Evolutionary conservation across 2,888 invertebrate species (phyloP).

Genomic region (Athalia circularis): DNA sequence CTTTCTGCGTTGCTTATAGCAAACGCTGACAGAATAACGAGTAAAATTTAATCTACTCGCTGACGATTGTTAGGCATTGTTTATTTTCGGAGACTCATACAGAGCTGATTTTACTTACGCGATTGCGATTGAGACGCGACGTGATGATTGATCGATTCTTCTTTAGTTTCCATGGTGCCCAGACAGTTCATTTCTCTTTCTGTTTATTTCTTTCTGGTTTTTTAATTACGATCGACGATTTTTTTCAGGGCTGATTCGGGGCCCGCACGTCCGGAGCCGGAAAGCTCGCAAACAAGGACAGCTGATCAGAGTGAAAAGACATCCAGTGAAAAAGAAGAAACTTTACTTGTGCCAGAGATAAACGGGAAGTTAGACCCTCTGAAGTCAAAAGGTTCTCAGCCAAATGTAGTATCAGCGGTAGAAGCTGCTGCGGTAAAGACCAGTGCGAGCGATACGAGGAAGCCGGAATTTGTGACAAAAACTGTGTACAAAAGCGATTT

Average conservation of each 20-base stretch:
- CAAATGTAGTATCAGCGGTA: no score
- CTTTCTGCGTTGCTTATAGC: neutral
- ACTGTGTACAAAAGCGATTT: constrained; percentile 38
- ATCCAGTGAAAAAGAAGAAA: no score
- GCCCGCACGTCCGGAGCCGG: neutral
- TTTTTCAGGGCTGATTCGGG: constrained; percentile 20
- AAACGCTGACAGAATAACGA: constrained; percentile 12
- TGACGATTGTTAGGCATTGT: neutral
- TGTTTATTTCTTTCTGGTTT: neutral
- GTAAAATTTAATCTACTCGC: constrained; percentile 10
- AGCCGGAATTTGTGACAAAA: constrained; percentile 31
- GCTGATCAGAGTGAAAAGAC: no score
- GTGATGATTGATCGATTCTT: constrained; percentile 10
- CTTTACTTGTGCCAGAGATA: neutral
- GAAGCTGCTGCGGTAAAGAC: no score
- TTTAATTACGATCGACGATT: constrained; percentile 16
- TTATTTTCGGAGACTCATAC: constrained; percentile 1
- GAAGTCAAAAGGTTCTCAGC: no score
- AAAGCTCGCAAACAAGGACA: neutral
- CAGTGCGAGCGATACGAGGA: neutral
- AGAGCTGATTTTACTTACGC: neutral
- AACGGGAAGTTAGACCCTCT: neutral
- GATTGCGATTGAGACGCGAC: neutral
- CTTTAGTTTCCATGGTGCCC: constrained; percentile 5
- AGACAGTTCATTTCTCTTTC: neutral